Evolutionary conservation across 2,888 invertebrate species (phyloP).

Genomic region (Eumerus sabulonum): DNA sequence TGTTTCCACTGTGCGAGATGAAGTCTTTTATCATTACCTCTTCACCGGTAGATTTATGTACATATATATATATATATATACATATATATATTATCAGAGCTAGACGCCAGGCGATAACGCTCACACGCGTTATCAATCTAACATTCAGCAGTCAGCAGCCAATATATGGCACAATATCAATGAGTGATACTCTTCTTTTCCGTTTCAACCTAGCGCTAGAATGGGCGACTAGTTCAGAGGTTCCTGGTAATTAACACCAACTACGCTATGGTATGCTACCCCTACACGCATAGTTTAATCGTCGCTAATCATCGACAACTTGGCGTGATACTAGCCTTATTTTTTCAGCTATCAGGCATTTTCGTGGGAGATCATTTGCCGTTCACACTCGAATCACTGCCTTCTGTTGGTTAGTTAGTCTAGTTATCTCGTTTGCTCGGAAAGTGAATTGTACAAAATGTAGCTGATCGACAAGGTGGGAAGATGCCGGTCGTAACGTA

Average conservation of each 20-base stretch:
- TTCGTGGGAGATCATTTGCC: constrained; percentile 19
- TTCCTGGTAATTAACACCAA: constrained; percentile 35
- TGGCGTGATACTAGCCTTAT: constrained; percentile 27
- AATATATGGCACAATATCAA: no score
- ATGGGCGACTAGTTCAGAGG: constrained; percentile 9
- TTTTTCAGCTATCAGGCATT: constrained; percentile 40
- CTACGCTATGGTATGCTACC: no score
- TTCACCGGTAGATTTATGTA: no score
- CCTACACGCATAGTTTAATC: no score
- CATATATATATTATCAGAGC: no score
- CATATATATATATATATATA: no score
- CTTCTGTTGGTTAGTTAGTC: not conserved
- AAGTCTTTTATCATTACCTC: no score
- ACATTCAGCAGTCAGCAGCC: no score
- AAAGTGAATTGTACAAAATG: constrained; percentile 17
- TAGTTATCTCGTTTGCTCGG: constrained; percentile 47
- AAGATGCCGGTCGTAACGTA: constrained; percentile 18
- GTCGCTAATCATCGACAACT: not conserved
- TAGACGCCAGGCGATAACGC: no score
- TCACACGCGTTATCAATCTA: no score
- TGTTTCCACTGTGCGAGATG: no score
- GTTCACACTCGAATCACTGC: not conserved
- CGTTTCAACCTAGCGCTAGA: not conserved
- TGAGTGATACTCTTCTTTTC: not conserved
- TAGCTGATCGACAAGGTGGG: constrained; percentile 33